Conservation (phyloP, 2,888 invertebrate species). For the Tinea trinotella region DNA sequence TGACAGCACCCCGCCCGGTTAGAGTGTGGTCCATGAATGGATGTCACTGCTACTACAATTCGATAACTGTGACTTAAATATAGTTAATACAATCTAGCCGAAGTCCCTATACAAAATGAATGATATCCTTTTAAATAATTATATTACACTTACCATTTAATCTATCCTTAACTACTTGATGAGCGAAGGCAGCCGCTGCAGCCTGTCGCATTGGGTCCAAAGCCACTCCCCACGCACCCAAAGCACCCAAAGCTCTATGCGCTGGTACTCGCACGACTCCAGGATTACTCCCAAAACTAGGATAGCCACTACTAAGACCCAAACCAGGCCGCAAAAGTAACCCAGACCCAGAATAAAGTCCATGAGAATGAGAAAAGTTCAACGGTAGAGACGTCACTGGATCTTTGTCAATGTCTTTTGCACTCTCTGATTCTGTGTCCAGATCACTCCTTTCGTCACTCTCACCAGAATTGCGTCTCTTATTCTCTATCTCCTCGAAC, state of each 20-base stretch:
- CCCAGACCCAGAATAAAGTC: conserved; percentile 53
- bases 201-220: conserved; percentile 76
- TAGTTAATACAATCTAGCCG: too few relatives aligned
- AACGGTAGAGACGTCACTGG: conserved; percentile 48
- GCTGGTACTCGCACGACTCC: conserved; percentile 88
- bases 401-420: conserved; percentile 51
- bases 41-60: too few relatives aligned
- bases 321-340: conserved; percentile 55
- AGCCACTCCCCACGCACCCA: conserved; percentile 73
- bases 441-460: conserved; percentile 66
- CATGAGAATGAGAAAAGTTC: conserved; percentile 56
- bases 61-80: too few relatives aligned
- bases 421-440: conserved; percentile 67
- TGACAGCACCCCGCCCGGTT: too few relatives aligned
- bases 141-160: conserved; percentile 77
- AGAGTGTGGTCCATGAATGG: too few relatives aligned
- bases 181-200: conserved; percentile 81
- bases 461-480: conserved; percentile 61
- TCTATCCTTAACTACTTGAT: conserved; percentile 87
- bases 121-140: too few relatives aligned
- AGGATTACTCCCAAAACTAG: conserved; percentile 75
- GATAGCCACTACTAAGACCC: conserved; percentile 62
- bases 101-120: too few relatives aligned
- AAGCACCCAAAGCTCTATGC: conserved; percentile 74
- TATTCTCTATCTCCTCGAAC: conserved; percentile 74